Evolutionary conservation across 2,797 vertebrate genomes (phyloP).

Genomic region (Epinephelus malabaricus): DNA sequence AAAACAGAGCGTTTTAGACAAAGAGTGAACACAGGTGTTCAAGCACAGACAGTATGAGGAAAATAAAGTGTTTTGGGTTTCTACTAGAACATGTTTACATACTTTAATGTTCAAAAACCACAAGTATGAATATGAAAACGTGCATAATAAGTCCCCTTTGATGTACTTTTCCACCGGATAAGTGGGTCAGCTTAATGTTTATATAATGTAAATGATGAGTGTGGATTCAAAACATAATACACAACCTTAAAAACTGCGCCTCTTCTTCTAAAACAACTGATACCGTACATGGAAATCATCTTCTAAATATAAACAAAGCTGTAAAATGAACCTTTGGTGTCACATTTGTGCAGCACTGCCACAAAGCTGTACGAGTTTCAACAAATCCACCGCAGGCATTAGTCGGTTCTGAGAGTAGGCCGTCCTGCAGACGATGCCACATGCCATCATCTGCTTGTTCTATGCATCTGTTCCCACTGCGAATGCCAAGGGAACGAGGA

Average conservation of each 20-base stretch:
- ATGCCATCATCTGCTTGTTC: conserved; percentile 68
- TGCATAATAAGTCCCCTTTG: too few relatives aligned
- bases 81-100: too few relatives aligned
- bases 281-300: neutral
- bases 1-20: too few relatives aligned
- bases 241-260: conserved; percentile 9
- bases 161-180: neutral
- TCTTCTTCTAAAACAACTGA: conserved; percentile 44
- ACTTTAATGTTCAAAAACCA: too few relatives aligned
- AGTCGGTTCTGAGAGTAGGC: conserved; percentile 51
- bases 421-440: conserved; percentile 52
- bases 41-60: too few relatives aligned
- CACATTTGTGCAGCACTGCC: neutral
- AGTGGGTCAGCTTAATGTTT: conserved; percentile 13
- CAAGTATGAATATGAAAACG: too few relatives aligned
- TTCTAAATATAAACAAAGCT: conserved; percentile 9
- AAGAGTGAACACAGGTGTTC: too few relatives aligned
- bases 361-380: conserved; percentile 21
- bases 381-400: conserved; percentile 16
- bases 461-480: conserved; percentile 75
- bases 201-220: neutral
- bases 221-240: neutral
- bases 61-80: too few relatives aligned
- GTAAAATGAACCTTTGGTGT: conserved; percentile 11
- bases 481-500: conserved; percentile 67